Evolutionary conservation across 1,140 invertebrate genomes (phyloP).

Genomic region (Temnothorax nylanderi): DNA sequence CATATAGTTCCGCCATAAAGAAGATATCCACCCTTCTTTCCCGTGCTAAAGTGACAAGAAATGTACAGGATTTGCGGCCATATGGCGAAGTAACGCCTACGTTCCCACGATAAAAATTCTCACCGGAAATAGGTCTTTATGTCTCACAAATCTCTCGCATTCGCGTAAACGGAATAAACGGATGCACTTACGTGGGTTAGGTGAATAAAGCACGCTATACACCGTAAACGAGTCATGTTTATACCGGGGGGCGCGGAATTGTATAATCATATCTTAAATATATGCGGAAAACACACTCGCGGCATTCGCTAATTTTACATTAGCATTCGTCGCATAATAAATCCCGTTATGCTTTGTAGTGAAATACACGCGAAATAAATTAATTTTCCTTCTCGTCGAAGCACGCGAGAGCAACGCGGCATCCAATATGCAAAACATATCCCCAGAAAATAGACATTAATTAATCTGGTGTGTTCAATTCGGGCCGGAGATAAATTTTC

Average conservation of each 20-base stretch:
- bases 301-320: slow-evolving; percentile 18
- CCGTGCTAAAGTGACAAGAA: slow-evolving; percentile 48
- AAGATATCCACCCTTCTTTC: slow-evolving; percentile 40
- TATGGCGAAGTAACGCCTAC: slow-evolving; percentile 29
- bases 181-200: slow-evolving; percentile 23
- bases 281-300: neutral
- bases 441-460: neutral
- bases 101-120: slow-evolving; percentile 25
- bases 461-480: neutral
- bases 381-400: neutral
- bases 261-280: slow-evolving; percentile 38
- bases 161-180: slow-evolving; percentile 42
- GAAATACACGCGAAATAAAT: neutral
- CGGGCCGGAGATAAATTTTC: too few species aligned
- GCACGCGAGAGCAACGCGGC: neutral
- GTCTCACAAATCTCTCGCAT: slow-evolving; percentile 57
- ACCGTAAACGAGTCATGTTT: slow-evolving; percentile 21
- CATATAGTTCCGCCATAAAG: slow-evolving; percentile 28
- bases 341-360: slow-evolving; percentile 1
- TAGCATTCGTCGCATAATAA: slow-evolving; percentile 7
- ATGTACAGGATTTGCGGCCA: slow-evolving; percentile 47
- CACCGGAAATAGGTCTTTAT: slow-evolving; percentile 39
- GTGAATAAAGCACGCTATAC: neutral
- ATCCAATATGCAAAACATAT: neutral
- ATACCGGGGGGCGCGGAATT: neutral